Conservation (phyloP, 2,888 invertebrate species). For the Synergus umbraculus region DNA sequence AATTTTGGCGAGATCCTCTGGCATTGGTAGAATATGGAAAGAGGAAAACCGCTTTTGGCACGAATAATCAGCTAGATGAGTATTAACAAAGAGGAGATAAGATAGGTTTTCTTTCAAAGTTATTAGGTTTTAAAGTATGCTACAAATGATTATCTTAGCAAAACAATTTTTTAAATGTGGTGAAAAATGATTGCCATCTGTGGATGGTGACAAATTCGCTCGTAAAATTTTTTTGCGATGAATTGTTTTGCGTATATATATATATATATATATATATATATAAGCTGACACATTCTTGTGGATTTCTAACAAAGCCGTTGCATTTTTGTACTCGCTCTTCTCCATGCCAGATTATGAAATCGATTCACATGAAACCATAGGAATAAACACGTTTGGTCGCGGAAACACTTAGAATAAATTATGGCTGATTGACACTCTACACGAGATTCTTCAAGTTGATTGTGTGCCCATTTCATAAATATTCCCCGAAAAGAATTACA, state of each 20-base stretch:
- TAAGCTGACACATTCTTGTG: not conserved
- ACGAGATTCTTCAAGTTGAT: not conserved
- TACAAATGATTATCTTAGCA: not conserved
- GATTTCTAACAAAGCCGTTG: not conserved
- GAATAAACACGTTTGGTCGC: not conserved
- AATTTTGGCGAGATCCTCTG: no score
- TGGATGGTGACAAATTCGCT: not conserved
- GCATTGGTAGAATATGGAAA: no score
- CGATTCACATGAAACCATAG: not conserved
- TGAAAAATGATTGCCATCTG: not conserved
- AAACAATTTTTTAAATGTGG: not conserved
- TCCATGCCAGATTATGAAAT: not conserved
- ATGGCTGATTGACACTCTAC: not conserved
- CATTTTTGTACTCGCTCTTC: not conserved
- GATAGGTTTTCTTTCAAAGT: no score
- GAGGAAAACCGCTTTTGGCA: no score
- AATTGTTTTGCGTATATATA: not conserved
- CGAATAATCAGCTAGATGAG: no score
- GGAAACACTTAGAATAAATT: slow-evolving; percentile 6
- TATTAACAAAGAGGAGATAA: no score
- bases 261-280: no score
- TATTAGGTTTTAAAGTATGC: no score
- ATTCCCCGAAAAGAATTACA: not conserved
- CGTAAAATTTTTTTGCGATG: not conserved
- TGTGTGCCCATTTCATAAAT: not conserved